Evolutionary conservation across 2,797 vertebrate genomes (phyloP).

Genomic region (Jordanella pulchra): DNA sequence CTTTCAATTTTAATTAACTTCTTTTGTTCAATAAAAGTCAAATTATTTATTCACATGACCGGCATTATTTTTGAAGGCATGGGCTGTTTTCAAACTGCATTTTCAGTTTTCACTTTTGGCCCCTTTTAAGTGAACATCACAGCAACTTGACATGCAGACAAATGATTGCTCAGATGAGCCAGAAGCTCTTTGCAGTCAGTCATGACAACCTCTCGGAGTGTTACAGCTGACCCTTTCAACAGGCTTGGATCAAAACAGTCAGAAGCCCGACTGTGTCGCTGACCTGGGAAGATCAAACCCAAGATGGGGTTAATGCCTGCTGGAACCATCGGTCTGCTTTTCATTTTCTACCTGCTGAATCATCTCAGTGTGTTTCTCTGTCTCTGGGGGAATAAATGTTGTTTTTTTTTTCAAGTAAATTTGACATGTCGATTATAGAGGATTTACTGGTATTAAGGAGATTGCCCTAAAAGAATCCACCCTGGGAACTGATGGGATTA

Average conservation of each 20-base stretch:
- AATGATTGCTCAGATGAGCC: conserved; percentile 63
- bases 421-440: conserved; percentile 71
- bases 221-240: conserved; percentile 72
- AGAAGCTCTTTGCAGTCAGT: conserved; percentile 58
- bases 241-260: conserved; percentile 52
- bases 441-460: conserved; percentile 75
- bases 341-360: conserved; percentile 68
- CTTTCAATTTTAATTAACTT: conserved; percentile 8
- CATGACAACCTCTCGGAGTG: conserved; percentile 58
- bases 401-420: conserved; percentile 53
- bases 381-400: conserved; percentile 37
- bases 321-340: conserved; percentile 69
- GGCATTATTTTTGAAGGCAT: neutral
- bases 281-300: conserved; percentile 61
- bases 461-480: conserved; percentile 65
- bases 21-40: conserved; percentile 3
- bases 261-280: conserved; percentile 42
- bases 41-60: neutral
- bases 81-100: conserved; percentile 5
- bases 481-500: conserved; percentile 70
- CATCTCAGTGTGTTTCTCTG: conserved; percentile 50
- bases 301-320: conserved; percentile 63
- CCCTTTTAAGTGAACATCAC: conserved; percentile 30
- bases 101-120: conserved; percentile 16
- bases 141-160: conserved; percentile 55